phyloP scores from a whole-genome alignment of 1,140 invertebrate species.

The Pseudobourletiella spinata region DNA sequence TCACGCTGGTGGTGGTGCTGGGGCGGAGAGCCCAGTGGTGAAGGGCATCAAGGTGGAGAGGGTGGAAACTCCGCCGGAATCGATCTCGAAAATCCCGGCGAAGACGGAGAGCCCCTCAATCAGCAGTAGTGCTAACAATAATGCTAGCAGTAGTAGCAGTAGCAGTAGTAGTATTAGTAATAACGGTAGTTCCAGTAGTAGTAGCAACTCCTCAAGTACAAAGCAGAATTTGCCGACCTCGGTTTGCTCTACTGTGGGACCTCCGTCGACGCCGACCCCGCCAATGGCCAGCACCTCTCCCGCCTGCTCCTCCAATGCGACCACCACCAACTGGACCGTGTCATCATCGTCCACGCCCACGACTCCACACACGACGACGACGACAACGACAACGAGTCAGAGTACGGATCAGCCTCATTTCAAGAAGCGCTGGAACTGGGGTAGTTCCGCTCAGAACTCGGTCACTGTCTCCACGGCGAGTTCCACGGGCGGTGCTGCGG shows the following conservation, averaged over 20 bases:
- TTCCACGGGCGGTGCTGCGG: not conserved
- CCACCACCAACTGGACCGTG: not conserved
- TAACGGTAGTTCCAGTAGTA: too few relatives aligned
- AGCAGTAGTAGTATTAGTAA: not conserved
- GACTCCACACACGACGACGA: not conserved
- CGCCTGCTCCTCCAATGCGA: not conserved
- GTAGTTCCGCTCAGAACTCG: not conserved
- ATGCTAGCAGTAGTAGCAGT: not conserved
- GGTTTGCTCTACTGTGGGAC: not conserved
- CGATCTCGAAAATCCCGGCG: too few relatives aligned
- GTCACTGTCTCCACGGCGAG: not conserved
- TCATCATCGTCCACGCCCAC: not conserved
- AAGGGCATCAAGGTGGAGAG: slow-evolving; percentile 3
- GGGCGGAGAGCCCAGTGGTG: not conserved
- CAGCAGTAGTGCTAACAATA: too few relatives aligned
- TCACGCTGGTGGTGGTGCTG: not conserved
- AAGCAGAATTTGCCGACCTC: not conserved
- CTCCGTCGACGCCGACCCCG: not conserved
- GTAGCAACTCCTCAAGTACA: slow-evolving; percentile 2
- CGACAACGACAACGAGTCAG: not conserved
- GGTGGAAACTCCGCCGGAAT: not conserved
- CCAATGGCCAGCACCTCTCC: not conserved
- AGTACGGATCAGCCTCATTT: slow-evolving; percentile 18
- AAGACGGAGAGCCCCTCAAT: too few relatives aligned
- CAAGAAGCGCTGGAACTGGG: slow-evolving; percentile 20